Evolutionary conservation across 2,888 invertebrate species (phyloP).

Genomic region (Himalopsyche japonica): DNA sequence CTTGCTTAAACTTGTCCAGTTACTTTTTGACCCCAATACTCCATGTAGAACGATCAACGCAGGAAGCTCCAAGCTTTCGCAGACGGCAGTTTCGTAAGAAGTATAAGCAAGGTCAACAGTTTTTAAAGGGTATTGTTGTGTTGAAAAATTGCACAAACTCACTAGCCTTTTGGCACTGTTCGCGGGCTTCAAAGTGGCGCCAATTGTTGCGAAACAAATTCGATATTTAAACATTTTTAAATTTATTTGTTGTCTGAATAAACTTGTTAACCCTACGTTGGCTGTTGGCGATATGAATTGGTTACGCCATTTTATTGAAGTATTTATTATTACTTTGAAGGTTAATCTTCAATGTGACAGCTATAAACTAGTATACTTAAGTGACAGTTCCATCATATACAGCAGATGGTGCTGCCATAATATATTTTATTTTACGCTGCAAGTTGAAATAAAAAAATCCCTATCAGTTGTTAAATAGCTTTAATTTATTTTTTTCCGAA

Average conservation of each 20-base stretch:
- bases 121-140: constrained; percentile 26
- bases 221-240: constrained; percentile 28
- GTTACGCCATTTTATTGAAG: background rate
- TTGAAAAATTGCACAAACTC: constrained; percentile 7
- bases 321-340: background rate
- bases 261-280: background rate
- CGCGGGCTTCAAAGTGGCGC: constrained; percentile 1
- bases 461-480: background rate
- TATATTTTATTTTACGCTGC: background rate
- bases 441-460: background rate
- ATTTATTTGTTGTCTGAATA: background rate
- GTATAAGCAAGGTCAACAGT: constrained; percentile 70
- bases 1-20: constrained; percentile 84
- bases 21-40: constrained; percentile 80
- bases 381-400: background rate
- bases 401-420: background rate
- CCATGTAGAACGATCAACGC: constrained; percentile 89
- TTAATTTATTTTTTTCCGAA: too few relatives aligned
- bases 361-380: too few relatives aligned
- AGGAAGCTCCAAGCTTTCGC: constrained; percentile 47
- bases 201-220: constrained; percentile 10
- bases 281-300: background rate
- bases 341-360: background rate
- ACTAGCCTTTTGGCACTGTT: constrained; percentile 6
- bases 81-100: constrained; percentile 63